Base-by-base conservation (phyloP, 1,140 invertebrate species). In the Aphis craccivora region DNA sequence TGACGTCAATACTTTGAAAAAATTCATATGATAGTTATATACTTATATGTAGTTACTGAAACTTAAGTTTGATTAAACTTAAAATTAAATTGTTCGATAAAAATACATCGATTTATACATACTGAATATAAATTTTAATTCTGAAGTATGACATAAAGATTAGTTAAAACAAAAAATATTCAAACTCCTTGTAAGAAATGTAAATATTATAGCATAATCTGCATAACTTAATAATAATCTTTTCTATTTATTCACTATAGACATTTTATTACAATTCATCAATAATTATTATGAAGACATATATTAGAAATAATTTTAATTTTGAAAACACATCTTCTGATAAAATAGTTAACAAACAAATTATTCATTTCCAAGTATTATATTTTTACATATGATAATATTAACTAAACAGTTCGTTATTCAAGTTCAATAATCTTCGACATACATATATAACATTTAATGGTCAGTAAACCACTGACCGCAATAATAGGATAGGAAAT, bases 1-100 rank as follows among this genome's bases (percentile, higher is more conserved):
- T 93, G 91, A 93, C 91, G 91, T 93, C 81, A 84, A 93, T 84
- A 86, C 48, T 43, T 86, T 86, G 81, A 40, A 93, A 93, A 83
- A 51, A 93, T 93, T 93, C 91, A 53, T 37, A 45, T 40, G 48
- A 87, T 89, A 9, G 83, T 84, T 88, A 40, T 89, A 37, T 37
- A 84, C 2, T 51, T 20, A 51, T 51, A 51, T 89, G 35, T 23
- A 51, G 14, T 51, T 51, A 25, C 48, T 25, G 3, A 53, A 55
- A 89, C 9, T 55, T 40, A 55, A 35, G 37, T 89, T 89, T 55
- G 18, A 55, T 89, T 25, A 55, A 55, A 53, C 11, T 45, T 5
- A 51, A 88, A 86, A 86, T 48, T 45, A 45, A 76, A 76, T 76
- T 35, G 60, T n/a, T 35, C 14, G 5, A n/a, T n/a, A 60, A 30